Conservation (phyloP, 2,888 invertebrate species). For the Platypus cylindrus region DNA sequence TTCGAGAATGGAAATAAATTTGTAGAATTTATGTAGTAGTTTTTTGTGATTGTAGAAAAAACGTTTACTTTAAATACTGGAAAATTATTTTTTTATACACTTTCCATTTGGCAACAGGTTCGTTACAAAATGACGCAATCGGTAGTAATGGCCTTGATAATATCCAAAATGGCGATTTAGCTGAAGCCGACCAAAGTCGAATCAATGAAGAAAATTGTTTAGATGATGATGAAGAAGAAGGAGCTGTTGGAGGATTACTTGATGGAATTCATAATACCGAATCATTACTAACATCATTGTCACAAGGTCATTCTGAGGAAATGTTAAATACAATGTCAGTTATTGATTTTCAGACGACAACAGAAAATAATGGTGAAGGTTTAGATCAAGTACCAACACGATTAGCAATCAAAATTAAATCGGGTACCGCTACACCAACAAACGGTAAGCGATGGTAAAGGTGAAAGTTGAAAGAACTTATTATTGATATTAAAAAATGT, state of each 20-base stretch:
- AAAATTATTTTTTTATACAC: too few species aligned
- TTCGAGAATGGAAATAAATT: too few species aligned
- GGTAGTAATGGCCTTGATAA: too few species aligned
- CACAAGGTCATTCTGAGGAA: slow-evolving; percentile 22
- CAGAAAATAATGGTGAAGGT: slow-evolving; percentile 36
- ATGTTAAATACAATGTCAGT: slow-evolving; percentile 18
- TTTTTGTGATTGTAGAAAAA: too few species aligned
- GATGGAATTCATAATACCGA: slow-evolving; percentile 7
- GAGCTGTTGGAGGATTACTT: slow-evolving; percentile 32
- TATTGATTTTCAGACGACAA: slow-evolving; percentile 23
- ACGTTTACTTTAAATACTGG: too few species aligned
- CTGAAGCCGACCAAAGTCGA: slow-evolving; percentile 69
- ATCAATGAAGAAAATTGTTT: slow-evolving; percentile 31
- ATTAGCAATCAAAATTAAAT: slow-evolving; percentile 32
- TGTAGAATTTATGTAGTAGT: too few species aligned
- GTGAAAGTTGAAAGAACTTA: too few species aligned
- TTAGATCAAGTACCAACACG: slow-evolving; percentile 54
- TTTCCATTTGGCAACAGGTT: too few species aligned
- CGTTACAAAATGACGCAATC: slow-evolving; percentile 9
- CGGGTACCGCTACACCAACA: slow-evolving; percentile 29
- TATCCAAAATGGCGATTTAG: slow-evolving; percentile 58
- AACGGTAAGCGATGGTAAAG: slow-evolving; percentile 24
- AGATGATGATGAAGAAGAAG: slow-evolving; percentile 28
- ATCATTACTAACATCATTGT: slow-evolving; percentile 17
- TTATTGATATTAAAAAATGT: too few species aligned